These are phyloP conservation scores for Melospiza georgiana DNA, from an alignment of 2,113 vertebrate species.

Conservation along the genomic window DNA sequence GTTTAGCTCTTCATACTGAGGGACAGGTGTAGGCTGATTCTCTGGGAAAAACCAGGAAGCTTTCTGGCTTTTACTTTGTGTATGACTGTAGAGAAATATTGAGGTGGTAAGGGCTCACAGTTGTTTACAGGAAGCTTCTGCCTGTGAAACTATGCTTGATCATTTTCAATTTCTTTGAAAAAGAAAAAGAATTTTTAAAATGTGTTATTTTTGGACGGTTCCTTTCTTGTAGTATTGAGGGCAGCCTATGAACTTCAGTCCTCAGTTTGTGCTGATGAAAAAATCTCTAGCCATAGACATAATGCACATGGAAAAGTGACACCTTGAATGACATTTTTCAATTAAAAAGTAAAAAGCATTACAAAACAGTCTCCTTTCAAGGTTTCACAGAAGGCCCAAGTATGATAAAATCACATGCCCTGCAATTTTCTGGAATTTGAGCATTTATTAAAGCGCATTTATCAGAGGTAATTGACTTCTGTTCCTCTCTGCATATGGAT, in stretches of 20 bases:
- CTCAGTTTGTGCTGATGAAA: neutral
- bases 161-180: neutral
- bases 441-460: neutral
- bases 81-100: neutral
- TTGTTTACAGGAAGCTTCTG: neutral
- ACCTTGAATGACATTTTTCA: neutral
- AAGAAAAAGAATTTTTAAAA: neutral
- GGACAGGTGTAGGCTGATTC: neutral
- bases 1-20: neutral
- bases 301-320: neutral
- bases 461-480: slow-evolving; percentile 32
- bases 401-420: slow-evolving; percentile 37
- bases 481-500: neutral
- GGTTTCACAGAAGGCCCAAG: neutral
- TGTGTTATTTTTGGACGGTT: neutral
- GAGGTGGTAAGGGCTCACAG: neutral
- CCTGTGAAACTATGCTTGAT: neutral
- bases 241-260: neutral
- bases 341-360: slow-evolving; percentile 5
- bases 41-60: neutral
- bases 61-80: neutral
- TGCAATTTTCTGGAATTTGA: neutral
- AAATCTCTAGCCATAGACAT: neutral
- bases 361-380: neutral
- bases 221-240: neutral